These are phyloP conservation scores for Melanotaenia boesemani DNA, from an alignment of 2,797 vertebrate genomes.

Conservation along the genomic window DNA sequence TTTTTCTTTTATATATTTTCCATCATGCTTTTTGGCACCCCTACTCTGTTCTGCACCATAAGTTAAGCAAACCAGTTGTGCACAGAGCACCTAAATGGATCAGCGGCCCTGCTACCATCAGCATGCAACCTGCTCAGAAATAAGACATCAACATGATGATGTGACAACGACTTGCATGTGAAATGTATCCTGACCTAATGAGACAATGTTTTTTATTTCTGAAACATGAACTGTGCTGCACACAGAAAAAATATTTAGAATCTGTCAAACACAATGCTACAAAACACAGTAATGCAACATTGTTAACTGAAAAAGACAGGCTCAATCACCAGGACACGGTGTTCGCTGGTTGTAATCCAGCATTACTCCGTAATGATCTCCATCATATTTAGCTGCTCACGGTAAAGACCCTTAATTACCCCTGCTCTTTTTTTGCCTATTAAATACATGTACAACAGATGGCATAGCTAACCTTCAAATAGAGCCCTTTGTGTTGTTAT, in stretches of 20 bases:
- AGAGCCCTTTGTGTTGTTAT: slow-evolving; percentile 37
- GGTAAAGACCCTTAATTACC: slow-evolving; percentile 46
- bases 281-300: not conserved
- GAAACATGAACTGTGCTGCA: not conserved
- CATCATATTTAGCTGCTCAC: slow-evolving; percentile 46
- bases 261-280: not conserved
- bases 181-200: not conserved
- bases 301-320: not conserved
- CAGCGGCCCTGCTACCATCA: not conserved
- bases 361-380: slow-evolving; percentile 49
- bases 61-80: too few species aligned
- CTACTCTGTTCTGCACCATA: too few species aligned
- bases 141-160: not conserved
- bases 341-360: slow-evolving; percentile 20
- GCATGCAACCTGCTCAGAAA: not conserved
- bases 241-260: not conserved
- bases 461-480: slow-evolving; percentile 64
- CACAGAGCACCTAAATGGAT: too few species aligned
- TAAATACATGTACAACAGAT: slow-evolving; percentile 26
- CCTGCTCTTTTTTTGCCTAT: slow-evolving; percentile 41
- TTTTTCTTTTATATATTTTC: too few species aligned
- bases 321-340: not conserved
- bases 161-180: not conserved
- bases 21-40: too few species aligned
- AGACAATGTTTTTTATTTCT: not conserved